These are phyloP conservation scores for Nicator chloris DNA, from an alignment of 2,113 vertebrate species.

Conservation along the genomic window DNA sequence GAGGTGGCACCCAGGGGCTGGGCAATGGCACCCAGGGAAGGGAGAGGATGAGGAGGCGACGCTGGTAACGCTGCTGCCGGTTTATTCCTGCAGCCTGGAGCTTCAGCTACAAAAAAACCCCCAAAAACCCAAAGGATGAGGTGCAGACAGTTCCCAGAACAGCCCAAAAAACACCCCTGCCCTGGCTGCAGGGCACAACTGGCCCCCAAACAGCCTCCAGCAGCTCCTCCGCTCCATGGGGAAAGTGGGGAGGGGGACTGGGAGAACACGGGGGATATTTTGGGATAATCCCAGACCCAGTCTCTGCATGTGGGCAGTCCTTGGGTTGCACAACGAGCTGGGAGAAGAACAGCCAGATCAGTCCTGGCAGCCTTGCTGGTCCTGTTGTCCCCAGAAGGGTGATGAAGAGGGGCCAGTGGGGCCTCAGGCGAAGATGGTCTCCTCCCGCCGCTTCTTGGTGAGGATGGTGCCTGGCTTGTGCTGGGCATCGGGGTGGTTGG, in stretches of 20 bases:
- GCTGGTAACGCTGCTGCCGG: not conserved
- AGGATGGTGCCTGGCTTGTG: conserved; percentile 99
- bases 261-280: not conserved
- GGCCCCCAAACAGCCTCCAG: not conserved
- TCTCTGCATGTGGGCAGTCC: not conserved
- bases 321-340: not conserved
- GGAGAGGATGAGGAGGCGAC: accelerated
- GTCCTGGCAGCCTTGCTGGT: not conserved
- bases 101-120: not conserved
- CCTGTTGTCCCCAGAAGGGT: not conserved
- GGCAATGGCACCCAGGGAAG: not conserved
- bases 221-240: not conserved
- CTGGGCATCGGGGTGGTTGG: conserved; percentile 96
- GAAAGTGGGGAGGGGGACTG: not conserved
- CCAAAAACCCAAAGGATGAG: not conserved
- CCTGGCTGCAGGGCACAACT: not conserved
- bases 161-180: not conserved
- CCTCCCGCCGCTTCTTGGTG: conserved; percentile 96
- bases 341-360: not conserved
- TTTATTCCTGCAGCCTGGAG: conserved; percentile 40
- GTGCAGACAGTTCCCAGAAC: not conserved
- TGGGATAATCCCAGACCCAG: not conserved
- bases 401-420: accelerated
- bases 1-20: not conserved
- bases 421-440: conserved; percentile 95